A percentile compares a stretch with the other conserved stretches of the same genome.
phyloP scores from a whole-genome alignment of 2,888 invertebrate species.

The Dolomedes plantarius region DNA sequence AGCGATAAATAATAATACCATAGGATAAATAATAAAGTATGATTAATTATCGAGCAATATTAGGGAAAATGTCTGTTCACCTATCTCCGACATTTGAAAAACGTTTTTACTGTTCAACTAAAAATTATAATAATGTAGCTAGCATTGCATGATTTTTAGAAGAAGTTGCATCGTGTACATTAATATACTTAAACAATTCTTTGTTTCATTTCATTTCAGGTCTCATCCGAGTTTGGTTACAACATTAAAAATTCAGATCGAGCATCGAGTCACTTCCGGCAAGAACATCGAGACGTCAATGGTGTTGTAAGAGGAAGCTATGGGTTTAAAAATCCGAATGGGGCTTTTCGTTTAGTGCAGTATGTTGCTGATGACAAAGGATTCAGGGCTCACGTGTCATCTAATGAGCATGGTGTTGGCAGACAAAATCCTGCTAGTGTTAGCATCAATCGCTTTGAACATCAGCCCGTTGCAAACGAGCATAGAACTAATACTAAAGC shows the following conservation, averaged over 20 bases:
- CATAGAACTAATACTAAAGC: not conserved
- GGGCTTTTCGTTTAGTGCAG: conserved; percentile 34
- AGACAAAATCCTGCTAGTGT: conserved; percentile 54
- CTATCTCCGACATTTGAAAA: too few species aligned
- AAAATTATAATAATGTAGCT: too few species aligned
- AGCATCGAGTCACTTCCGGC: conserved; percentile 42
- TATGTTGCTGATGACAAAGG: conserved; percentile 63
- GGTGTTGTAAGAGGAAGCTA: conserved; percentile 65
- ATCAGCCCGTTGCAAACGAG: not conserved
- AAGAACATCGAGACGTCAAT: conserved; percentile 52
- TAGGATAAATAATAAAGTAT: too few species aligned
- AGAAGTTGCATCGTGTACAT: too few species aligned
- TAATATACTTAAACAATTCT: too few species aligned
- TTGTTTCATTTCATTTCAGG: conserved; percentile 15
- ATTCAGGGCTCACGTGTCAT: conserved; percentile 47
- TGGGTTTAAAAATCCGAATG: conserved; percentile 43
- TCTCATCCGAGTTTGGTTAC: conserved; percentile 39
- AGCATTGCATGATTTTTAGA: too few species aligned
- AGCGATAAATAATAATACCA: too few species aligned
- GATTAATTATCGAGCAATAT: too few species aligned
- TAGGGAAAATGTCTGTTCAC: too few species aligned
- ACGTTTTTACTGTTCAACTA: too few species aligned
- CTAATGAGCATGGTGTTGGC: conserved; percentile 58
- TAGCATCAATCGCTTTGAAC: conserved; percentile 4
- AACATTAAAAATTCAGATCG: conserved; percentile 1